These are phyloP conservation scores for Oreamnos americanus DNA, from an alignment of 2,113 vertebrate genomes.

Conservation along the genomic window DNA sequence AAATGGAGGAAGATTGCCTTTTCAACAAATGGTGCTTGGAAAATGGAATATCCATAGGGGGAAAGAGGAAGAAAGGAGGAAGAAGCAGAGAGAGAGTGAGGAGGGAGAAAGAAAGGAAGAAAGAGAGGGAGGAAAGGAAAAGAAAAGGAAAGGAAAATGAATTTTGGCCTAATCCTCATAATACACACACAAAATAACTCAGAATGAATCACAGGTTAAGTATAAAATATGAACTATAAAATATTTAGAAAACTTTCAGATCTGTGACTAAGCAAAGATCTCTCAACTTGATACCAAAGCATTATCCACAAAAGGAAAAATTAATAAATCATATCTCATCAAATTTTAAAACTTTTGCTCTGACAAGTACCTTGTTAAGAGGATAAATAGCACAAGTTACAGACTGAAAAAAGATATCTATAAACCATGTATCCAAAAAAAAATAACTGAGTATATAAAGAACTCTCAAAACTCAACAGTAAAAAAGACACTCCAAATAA, in stretches of 20 bases:
- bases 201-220: neutral
- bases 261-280: neutral
- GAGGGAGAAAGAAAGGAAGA: neutral
- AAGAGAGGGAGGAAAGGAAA: neutral
- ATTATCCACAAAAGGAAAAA: neutral
- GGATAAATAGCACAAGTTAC: neutral
- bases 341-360: conserved; percentile 25
- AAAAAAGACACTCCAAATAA: neutral
- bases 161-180: neutral
- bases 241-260: neutral
- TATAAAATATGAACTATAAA: neutral
- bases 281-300: neutral
- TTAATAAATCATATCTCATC: neutral
- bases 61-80: neutral
- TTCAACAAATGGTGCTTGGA: neutral
- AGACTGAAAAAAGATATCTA: neutral
- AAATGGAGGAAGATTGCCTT: neutral
- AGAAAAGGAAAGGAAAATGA: neutral
- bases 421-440: neutral
- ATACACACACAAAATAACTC: neutral
- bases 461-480: neutral
- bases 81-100: neutral
- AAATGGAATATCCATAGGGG: neutral
- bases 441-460: neutral
- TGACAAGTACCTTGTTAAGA: neutral